phyloP scores from a whole-genome alignment of 92 coral and sea anemone genomes.

The Parazoanthus atlanticus region DNA sequence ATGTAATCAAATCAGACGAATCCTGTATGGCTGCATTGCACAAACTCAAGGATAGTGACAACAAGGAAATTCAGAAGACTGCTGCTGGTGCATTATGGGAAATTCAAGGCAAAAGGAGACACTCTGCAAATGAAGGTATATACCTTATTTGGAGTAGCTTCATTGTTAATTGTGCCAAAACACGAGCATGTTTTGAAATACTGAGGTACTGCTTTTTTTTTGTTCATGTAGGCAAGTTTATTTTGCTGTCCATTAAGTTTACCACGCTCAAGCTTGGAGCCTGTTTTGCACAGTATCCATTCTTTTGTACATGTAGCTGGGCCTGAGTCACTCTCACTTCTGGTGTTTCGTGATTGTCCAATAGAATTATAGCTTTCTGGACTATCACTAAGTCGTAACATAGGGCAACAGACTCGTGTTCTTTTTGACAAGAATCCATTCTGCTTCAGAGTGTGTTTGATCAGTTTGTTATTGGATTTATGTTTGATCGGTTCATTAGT shows the following conservation, averaged over 20 bases:
- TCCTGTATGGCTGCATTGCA: constrained; percentile 49
- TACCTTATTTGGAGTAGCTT: not conserved
- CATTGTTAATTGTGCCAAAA: too few relatives aligned
- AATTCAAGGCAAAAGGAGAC: constrained; percentile 62
- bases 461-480: too few relatives aligned
- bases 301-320: not conserved
- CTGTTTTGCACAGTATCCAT: not conserved
- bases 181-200: too few relatives aligned
- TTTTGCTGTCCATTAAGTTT: not conserved
- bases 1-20: constrained; percentile 43
- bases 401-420: too few relatives aligned
- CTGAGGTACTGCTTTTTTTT: too few relatives aligned
- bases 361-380: too few relatives aligned
- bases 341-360: too few relatives aligned
- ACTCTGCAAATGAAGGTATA: constrained; percentile 45
- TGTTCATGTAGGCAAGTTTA: not conserved
- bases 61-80: constrained; percentile 50
- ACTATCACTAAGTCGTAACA: too few relatives aligned
- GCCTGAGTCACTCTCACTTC: too few relatives aligned
- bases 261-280: not conserved
- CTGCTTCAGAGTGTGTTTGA: too few relatives aligned
- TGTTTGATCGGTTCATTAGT: too few relatives aligned
- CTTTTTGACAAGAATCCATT: too few relatives aligned
- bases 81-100: constrained; percentile 88
- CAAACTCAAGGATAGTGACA: constrained; percentile 47